Percentiles rank a stretch among this genome's conserved stretches.
Evolutionary conservation across 2,888 invertebrate species (phyloP).

Genomic region (Chymomyza caudatula): DNA sequence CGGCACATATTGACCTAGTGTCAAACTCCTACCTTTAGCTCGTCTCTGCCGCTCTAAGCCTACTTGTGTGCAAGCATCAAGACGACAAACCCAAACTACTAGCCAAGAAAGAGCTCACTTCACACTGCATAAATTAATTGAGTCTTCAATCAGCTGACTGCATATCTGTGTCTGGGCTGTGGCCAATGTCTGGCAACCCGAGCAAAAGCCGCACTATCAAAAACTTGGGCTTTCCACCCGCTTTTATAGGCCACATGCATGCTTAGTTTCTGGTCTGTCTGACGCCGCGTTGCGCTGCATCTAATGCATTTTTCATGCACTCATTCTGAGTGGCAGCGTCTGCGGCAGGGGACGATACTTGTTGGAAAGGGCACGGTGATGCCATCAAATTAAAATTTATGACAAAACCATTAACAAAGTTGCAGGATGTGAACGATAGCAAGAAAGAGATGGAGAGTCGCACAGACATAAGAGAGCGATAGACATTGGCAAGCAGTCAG

Average conservation of each 20-base stretch:
- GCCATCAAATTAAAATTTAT: slow-evolving; percentile 72
- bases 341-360: background rate
- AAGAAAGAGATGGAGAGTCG: too few species aligned
- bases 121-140: slow-evolving; percentile 64
- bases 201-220: slow-evolving; percentile 44
- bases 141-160: slow-evolving; percentile 38
- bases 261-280: background rate
- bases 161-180: slow-evolving; percentile 12
- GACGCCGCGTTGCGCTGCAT: slow-evolving; percentile 5
- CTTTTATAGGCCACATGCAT: slow-evolving; percentile 29
- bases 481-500: slow-evolving; percentile 38
- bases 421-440: slow-evolving; percentile 18
- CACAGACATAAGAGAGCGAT: background rate
- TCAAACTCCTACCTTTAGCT: background rate
- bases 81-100: background rate
- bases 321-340: background rate
- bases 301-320: slow-evolving; percentile 62
- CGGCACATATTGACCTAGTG: too few species aligned
- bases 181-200: slow-evolving; percentile 7
- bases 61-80: slow-evolving; percentile 2
- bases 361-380: slow-evolving; percentile 36
- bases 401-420: slow-evolving; percentile 71
- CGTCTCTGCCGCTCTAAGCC: slow-evolving; percentile 4
- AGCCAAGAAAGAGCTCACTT: slow-evolving; percentile 39
- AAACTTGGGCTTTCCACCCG: slow-evolving; percentile 37